phyloP scores from a whole-genome alignment of 2,888 invertebrate species.

The Fragum sueziense region DNA sequence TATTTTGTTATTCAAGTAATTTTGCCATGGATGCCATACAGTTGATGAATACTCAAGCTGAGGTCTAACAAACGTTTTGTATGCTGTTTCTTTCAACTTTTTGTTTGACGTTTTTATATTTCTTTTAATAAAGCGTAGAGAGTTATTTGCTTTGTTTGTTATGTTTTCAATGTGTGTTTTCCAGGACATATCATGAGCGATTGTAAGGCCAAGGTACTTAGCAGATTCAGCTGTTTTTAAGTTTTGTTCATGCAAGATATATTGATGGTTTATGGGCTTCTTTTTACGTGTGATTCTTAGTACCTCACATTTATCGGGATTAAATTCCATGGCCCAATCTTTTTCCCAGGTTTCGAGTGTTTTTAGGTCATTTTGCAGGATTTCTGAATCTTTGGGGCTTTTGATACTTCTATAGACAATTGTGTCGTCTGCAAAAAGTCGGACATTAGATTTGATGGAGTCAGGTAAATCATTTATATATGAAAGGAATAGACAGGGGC shows the following conservation, averaged over 20 bases:
- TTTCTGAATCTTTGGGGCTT: not conserved
- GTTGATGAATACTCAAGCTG: not conserved
- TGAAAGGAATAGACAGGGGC: not conserved
- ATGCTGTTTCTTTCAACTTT: not conserved
- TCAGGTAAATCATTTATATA: not conserved
- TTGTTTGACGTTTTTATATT: not conserved
- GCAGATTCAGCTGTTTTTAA: not conserved
- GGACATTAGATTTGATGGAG: no score
- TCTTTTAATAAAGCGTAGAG: constrained; percentile 2
- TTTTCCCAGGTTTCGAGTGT: not conserved
- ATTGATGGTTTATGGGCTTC: not conserved
- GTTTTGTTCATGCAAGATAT: not conserved
- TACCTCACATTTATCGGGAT: not conserved
- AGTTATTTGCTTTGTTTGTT: no score
- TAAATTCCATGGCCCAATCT: not conserved
- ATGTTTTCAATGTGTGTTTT: no score
- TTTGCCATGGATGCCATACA: not conserved
- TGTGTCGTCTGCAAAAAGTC: not conserved
- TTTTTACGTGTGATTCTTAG: not conserved
- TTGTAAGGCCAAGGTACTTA: not conserved
- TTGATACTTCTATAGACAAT: not conserved
- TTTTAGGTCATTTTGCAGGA: not conserved
- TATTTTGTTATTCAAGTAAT: not conserved
- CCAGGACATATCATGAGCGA: not conserved
- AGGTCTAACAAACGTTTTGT: not conserved